Evolutionary conservation across 1,140 invertebrate species (phyloP).

Genomic region (Zaprionus vittiger): DNA sequence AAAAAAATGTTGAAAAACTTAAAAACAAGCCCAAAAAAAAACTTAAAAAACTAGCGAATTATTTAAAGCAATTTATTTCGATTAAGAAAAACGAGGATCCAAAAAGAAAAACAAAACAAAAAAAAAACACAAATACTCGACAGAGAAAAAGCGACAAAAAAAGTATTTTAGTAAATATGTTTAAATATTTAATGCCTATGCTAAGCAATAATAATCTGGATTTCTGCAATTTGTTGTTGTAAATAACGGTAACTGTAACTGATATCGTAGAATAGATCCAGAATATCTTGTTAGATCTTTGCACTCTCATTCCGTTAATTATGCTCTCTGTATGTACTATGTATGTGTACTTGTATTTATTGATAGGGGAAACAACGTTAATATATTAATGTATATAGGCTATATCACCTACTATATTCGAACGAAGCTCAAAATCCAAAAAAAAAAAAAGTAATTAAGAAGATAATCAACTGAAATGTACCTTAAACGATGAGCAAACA

Average conservation of each 20-base stretch:
- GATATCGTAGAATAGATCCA: conserved; percentile 1
- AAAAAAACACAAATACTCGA: conserved; percentile 58
- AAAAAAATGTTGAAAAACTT: conserved; percentile 39
- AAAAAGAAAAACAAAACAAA: conserved; percentile 27
- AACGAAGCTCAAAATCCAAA: conserved; percentile 69
- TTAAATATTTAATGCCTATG: conserved; percentile 37
- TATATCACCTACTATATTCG: conserved; percentile 18
- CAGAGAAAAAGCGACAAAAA: conserved; percentile 60
- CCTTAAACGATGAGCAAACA: conserved; percentile 63
- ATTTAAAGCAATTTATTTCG: conserved; percentile 48
- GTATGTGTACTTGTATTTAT: conserved; percentile 38
- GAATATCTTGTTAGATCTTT: conserved; percentile 17
- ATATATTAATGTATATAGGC: not conserved
- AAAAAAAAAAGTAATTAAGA: conserved; percentile 52
- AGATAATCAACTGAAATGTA: conserved; percentile 64
- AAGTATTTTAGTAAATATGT: conserved; percentile 64
- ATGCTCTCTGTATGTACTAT: conserved; percentile 20
- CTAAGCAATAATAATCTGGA: conserved; percentile 21
- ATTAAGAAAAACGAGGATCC: conserved; percentile 35
- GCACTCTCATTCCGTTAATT: conserved; percentile 56
- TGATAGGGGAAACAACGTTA: conserved; percentile 24
- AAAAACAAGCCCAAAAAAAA: conserved; percentile 24
- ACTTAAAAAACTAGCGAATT: conserved; percentile 35
- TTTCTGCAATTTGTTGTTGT: conserved; percentile 25
- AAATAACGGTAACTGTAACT: conserved; percentile 25